Evolutionary conservation across 1,140 invertebrate species (phyloP), one percentile per base, ranked within the genome.

Genomic region (Drosophila grimshawi): DNA sequence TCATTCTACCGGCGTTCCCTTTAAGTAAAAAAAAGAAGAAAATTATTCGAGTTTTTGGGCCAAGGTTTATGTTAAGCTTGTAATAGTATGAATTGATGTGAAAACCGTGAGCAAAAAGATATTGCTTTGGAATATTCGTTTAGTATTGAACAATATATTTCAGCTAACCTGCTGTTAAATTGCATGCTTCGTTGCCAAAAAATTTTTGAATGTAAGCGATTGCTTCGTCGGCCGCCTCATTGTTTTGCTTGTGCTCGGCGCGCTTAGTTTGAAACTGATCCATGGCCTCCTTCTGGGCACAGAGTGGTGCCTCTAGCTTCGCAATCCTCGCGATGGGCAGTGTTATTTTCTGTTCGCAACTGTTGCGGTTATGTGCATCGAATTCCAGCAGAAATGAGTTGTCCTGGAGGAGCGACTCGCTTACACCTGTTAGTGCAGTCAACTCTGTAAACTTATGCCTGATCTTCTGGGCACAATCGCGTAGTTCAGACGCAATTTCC

Each of bases 211-310:
- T 67, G 4, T 48, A 5, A 85, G n/a, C 19, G 19, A 19, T 19
- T 2, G 75, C 61, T 6, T 61, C 61, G 5, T 76, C 60, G 4
- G 88, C 71, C 2, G 76, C 39, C 33, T 81, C 85, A 32, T 83
- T 72, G 11, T 43, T 61, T 10, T 70, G 67, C 4, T 73, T 89
- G 11, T 73, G 43, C 27, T 74, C 68, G 8, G 53, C 10, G 46
- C 77, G 77, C 55, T 75, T 90, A 11, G 59, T 59, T 8, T 78
- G 78, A 53, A 88, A 92, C 29, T 41, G 56, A 32, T 92, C 91
- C 27, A 91, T 82, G 2, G 49, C 55, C 4, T 82, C 66, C 3
- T 85, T 91, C 3, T 92, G 76, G 0, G 32, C 67, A 4, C 43
- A 35, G 2, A 76, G 51, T 1, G 72, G 73, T 11, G 19, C 11